These are phyloP conservation scores for Tanypteryx hageni DNA, from an alignment of 2,888 invertebrate species.

Conservation along the genomic window DNA sequence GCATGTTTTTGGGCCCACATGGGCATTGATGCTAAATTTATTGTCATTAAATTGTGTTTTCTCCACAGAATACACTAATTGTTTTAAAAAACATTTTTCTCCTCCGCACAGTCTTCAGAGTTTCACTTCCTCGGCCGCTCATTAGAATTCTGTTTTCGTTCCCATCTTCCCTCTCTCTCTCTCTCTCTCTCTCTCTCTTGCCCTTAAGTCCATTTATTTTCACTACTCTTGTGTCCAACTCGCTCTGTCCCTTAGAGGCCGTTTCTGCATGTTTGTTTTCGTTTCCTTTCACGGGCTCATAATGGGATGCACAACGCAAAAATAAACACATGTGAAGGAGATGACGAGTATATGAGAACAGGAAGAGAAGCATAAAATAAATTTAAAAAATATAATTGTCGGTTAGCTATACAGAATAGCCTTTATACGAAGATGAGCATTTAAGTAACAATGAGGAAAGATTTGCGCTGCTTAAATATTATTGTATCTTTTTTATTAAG, in stretches of 20 bases:
- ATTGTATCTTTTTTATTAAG: no score
- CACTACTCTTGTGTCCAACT: neutral
- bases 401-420: no score
- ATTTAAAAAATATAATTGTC: neutral
- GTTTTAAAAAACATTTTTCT: neutral
- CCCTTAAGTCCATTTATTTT: conserved; percentile 31
- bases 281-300: neutral
- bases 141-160: conserved; percentile 19
- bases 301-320: neutral
- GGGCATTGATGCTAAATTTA: no score
- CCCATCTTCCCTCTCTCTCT: neutral
- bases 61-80: neutral
- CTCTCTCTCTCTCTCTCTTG: neutral
- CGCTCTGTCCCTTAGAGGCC: neutral
- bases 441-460: no score
- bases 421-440: no score
- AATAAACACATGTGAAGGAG: neutral
- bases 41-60: no score
- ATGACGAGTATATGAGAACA: conserved; percentile 19
- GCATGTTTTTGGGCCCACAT: no score
- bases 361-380: neutral
- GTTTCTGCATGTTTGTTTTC: conserved; percentile 29
- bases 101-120: neutral
- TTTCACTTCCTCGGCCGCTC: neutral
- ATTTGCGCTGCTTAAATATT: no score